Evolutionary conservation across 2,888 invertebrate species (phyloP), one percentile per base, ranked within the genome.

Genomic region (Lasioglossum calceatum): DNA sequence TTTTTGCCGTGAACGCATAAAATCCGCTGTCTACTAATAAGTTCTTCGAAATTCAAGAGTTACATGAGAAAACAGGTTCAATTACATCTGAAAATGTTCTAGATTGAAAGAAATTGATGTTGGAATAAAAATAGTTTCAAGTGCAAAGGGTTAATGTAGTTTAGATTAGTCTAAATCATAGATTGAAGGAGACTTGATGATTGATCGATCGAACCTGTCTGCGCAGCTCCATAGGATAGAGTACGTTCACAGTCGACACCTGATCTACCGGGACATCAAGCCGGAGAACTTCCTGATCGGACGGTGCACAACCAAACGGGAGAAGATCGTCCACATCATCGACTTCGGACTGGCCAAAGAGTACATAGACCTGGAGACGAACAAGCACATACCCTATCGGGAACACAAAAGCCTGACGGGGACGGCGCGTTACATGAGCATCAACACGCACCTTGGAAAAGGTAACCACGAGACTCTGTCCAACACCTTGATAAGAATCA

Each of bases 331-430:
- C 95, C 99, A 99, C 97, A 99, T 99, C 96, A 99, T 99, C 97
- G 99, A 99, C 97, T 99, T 99, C 97, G 99, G 99, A 96, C 97
- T 99, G 97, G 99, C 99, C 96, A 99, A 99, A 97, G 99, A 99
- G 97, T 99, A 99, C 96, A 99, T 99, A 97, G 99, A 99, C 97
- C 98, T 99, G 97, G 99, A 99, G 97, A 98, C 98, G 96, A 99
- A 99, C 97, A 99, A 99, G 97, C 99, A 99, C 97, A 99, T 99
- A 97, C 99, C 99, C 94, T 99, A 99, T 96, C 98, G 99, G 97
- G 99, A 99, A 97, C 99, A 99, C 97, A 99, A 99, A 97, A 99
- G 99, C 95, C 97, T 99, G 95, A 99, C 99, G 90, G 99, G 99
- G 94, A 99, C 99, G 92, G 99, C 99, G 93, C 97, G 99, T 96